Base-by-base conservation (phyloP, 2,888 invertebrate genomes). In the Drosophila helvetica region DNA sequence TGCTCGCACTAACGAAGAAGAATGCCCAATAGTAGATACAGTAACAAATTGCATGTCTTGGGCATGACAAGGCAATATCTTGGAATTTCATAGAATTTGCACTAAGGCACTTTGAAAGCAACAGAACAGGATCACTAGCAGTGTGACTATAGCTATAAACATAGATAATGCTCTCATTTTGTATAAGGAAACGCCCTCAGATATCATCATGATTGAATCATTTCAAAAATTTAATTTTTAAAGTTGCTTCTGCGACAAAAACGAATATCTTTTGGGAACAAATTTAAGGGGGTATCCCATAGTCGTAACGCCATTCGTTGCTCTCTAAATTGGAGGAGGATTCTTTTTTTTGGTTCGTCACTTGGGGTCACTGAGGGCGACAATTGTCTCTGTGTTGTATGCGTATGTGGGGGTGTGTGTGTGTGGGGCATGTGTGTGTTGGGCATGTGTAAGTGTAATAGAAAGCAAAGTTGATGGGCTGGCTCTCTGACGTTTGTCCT, bases 391-490 rank as follows among this genome's bases (percentile, higher is more conserved):
- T 27, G 59, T 61, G 33, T 12, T 30, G 30, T 12, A 30, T 30
- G 30, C 15, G 33, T 0, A 4, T 3, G 10, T 53, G 74, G 54
- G 51, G 59, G 43, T 57, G 50, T 57, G 64, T 68, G 48, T 50
- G 53, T 72, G 62, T n/a, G 74, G 71, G 79, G 71, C 75, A 76
- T 78, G 81, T 74, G 84, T 71, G 76, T 70, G 72, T 87, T 79
- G 79, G 86, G 77, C 85, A 85, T 87, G 88, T 85, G 88, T 78
- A 82, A 87, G 82, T 86, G 83, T 79, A 88, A 88, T 84, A 88
- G 88, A 84, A 84, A 88, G 83, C 78, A 78, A 85, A 84, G 76
- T 65, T 84, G 88, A 74, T 85, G 88, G 82, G 77, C 69, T 82
- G 85, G 74, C 70, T 61, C 73, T 43, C 66, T 53, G 75, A 70